Conservation (phyloP, 2,888 invertebrate species). For the Meganola albula region DNA sequence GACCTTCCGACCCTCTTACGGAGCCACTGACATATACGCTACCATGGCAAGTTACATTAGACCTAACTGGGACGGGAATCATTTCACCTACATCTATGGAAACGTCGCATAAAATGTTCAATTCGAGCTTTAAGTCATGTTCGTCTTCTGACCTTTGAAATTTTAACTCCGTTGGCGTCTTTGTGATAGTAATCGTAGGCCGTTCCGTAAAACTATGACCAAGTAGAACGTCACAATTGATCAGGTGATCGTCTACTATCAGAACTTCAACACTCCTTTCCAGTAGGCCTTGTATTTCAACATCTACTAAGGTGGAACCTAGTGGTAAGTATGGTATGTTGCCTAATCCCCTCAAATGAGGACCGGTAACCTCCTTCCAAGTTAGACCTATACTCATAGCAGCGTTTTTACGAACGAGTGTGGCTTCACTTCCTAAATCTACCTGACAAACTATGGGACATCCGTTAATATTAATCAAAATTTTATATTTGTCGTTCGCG, state of each 20-base stretch:
- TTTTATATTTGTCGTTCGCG: conserved; percentile 2
- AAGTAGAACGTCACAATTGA: not conserved
- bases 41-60: not conserved
- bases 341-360: not conserved
- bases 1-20: not conserved
- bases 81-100: conserved; percentile 1
- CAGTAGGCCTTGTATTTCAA: conserved; percentile 2
- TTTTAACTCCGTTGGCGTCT: not conserved
- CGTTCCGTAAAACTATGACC: conserved; percentile 4
- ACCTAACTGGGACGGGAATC: not conserved
- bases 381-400: not conserved
- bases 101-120: not conserved
- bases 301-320: not conserved
- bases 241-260: conserved; percentile 2
- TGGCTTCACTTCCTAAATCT: conserved; percentile 3
- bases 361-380: not conserved
- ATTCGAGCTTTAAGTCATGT: not conserved
- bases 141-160: not conserved
- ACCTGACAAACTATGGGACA: not conserved
- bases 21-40: not conserved
- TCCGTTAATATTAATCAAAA: conserved; percentile 2
- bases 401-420: not conserved
- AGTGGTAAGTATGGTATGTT: conserved; percentile 1
- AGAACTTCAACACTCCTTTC: conserved; percentile 2
- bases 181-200: conserved; percentile 1